phyloP scores from a whole-genome alignment of 53 echinoderm and acorn worm genomes.

The Patiria pectinifera region DNA sequence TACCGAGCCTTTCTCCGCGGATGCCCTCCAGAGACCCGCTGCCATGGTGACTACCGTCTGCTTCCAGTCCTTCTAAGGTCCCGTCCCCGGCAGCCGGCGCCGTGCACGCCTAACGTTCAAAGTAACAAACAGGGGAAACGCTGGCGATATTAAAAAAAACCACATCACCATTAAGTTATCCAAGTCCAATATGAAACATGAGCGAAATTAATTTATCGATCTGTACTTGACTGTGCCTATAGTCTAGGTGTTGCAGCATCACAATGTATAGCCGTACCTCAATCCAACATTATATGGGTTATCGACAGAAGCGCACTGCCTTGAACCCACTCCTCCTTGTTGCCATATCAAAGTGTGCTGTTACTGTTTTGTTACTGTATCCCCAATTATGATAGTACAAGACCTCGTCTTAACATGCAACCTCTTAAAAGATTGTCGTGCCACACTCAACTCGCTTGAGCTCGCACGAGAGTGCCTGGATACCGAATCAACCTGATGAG shows the following conservation, averaged over 20 bases:
- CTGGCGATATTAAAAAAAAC: constrained; percentile 27
- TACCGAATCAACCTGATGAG: not conserved
- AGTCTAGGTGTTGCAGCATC: not conserved
- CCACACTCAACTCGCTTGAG: not conserved
- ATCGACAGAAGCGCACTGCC: not conserved
- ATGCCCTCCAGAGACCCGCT: constrained; percentile 27
- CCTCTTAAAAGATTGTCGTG: not conserved
- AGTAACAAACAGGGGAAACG: not conserved
- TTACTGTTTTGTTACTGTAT: not conserved
- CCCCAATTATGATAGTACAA: not conserved
- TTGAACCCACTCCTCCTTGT: not conserved
- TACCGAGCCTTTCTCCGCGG: constrained; percentile 44
- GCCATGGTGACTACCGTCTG: constrained; percentile 30
- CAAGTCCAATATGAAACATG: not conserved
- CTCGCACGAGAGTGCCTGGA: not conserved
- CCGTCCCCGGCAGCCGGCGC: constrained; percentile 45
- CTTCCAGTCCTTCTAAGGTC: constrained; percentile 34
- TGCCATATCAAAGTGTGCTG: not conserved
- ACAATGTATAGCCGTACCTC: not conserved
- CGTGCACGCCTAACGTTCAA: constrained; percentile 64
- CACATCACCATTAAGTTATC: constrained; percentile 1
- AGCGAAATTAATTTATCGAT: constrained; percentile 22
- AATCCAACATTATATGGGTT: constrained; percentile 8
- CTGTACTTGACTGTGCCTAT: not conserved
- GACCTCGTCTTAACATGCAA: not conserved